Base-by-base conservation (phyloP, 2,113 vertebrate genomes). In the Zeus faber region DNA sequence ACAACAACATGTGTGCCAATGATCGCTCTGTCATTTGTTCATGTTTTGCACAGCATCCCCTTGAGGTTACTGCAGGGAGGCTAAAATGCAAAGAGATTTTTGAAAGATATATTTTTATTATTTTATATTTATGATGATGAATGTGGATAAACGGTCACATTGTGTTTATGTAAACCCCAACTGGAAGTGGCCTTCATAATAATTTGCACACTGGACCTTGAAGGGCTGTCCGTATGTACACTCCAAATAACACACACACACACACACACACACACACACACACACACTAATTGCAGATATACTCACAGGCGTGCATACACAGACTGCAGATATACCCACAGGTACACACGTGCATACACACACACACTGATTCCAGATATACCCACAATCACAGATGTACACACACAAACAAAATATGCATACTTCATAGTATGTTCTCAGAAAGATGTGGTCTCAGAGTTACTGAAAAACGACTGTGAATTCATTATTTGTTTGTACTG, bases 381-480 rank as follows among this genome's bases (percentile, higher is more conserved):
- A 40, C 11, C 4, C 14, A 8, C 31, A 35, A 35, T 7, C 9
- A 11, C 3, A 10, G 14, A 35, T 8, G 14, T 8, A 35, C 27
- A 10, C 31, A 6, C 9, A 35, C 2, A 35, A n/a, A n/a, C n/a
- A n/a, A n/a, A n/a, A n/a, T n/a, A n/a, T n/a, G n/a, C n/a, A n/a
- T n/a, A n/a, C n/a, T n/a, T n/a, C n/a, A n/a, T n/a, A n/a, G n/a
- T n/a, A n/a, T n/a, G n/a, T n/a, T n/a, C n/a, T n/a, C n/a, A n/a
- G n/a, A n/a, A n/a, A n/a, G n/a, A n/a, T n/a, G n/a, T n/a, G n/a
- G n/a, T n/a, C n/a, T n/a, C n/a, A n/a, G 26, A 2, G 37, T 39
- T n/a, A 39, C 14, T n/a, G 14, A 17, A n/a, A n/a, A 5, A 24
- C 57, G 60, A 55, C 57, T 69, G 68, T 75, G 68, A 76, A n/a